Percentiles rank a stretch among this genome's conserved stretches.
These are phyloP conservation scores for Dreissena polymorpha DNA, from an alignment of 1,140 invertebrate species.

Conservation along the genomic window DNA sequence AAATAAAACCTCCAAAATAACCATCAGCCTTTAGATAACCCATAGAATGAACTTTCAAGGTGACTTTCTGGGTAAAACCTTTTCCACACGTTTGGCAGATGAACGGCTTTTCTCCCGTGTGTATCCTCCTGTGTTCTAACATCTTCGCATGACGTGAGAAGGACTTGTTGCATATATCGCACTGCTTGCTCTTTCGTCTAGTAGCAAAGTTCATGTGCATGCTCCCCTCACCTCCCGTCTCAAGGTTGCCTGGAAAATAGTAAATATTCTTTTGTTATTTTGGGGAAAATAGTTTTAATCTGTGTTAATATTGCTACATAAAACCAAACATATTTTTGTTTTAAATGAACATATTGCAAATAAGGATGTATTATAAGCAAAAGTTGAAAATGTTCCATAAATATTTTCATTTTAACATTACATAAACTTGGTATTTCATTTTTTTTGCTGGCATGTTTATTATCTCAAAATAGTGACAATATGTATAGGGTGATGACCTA, in stretches of 20 bases:
- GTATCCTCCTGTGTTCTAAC: constrained; percentile 7
- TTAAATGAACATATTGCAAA: no score
- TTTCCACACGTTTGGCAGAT: not conserved
- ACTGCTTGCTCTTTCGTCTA: not conserved
- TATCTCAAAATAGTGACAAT: no score
- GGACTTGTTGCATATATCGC: constrained; percentile 14
- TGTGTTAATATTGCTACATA: not conserved
- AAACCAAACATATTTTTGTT: not conserved
- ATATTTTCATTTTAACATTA: no score
- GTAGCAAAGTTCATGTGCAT: not conserved
- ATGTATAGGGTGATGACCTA: no score
- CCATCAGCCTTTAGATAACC: no score
- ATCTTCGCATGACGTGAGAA: not conserved
- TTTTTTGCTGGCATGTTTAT: no score
- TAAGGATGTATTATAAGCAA: not conserved
- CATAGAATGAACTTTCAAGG: no score
- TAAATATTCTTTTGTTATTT: not conserved
- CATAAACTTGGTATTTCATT: no score
- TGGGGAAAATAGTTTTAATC: not conserved
- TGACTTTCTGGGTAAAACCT: no score
- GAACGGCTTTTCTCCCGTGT: constrained; percentile 17
- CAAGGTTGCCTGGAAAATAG: not conserved
- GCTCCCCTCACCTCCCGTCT: not conserved
- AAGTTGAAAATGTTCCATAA: no score
- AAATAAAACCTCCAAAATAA: no score